Evolutionary conservation across 2,888 invertebrate species (phyloP).

Genomic region (Phalera bucephala): DNA sequence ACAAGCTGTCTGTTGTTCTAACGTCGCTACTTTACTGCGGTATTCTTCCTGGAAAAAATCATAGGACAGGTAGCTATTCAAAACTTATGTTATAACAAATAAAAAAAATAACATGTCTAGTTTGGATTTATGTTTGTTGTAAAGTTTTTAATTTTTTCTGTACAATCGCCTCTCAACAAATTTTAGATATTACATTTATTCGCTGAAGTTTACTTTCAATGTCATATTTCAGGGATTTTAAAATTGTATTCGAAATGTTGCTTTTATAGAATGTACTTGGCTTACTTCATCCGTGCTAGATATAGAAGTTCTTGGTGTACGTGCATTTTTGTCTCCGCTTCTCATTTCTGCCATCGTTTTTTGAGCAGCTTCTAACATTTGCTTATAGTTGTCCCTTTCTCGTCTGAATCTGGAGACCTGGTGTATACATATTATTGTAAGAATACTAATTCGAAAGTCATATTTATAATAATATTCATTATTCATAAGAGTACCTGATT

Average conservation of each 20-base stretch:
- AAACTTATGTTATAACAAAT: no score
- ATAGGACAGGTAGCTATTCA: no score
- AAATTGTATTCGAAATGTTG: no score
- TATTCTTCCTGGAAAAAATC: constrained; percentile 87
- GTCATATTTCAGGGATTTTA: no score
- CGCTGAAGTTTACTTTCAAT: no score
- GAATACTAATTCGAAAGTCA: no score
- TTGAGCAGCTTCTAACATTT: constrained; percentile 94
- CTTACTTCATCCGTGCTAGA: constrained; percentile 89
- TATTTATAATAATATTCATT: not conserved
- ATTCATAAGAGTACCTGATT: constrained; percentile 79
- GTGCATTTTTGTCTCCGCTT: constrained; percentile 70
- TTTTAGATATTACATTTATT: no score
- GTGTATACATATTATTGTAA: constrained; percentile 14
- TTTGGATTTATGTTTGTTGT: no score
- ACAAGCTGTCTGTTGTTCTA: constrained; percentile 93
- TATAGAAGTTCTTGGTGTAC: constrained; percentile 84
- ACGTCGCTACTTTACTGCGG: constrained; percentile 86
- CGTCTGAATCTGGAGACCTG: constrained; percentile 89
- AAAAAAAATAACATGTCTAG: no score
- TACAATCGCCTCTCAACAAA: no score
- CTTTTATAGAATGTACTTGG: no score
- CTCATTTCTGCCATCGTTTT: constrained; percentile 91
- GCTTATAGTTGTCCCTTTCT: constrained; percentile 94
- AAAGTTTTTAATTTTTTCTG: no score